Percentiles rank a stretch among this genome's conserved stretches.
Evolutionary conservation across 2,888 invertebrate species (phyloP).

Genomic region (Caenorhabditis wallacei): DNA sequence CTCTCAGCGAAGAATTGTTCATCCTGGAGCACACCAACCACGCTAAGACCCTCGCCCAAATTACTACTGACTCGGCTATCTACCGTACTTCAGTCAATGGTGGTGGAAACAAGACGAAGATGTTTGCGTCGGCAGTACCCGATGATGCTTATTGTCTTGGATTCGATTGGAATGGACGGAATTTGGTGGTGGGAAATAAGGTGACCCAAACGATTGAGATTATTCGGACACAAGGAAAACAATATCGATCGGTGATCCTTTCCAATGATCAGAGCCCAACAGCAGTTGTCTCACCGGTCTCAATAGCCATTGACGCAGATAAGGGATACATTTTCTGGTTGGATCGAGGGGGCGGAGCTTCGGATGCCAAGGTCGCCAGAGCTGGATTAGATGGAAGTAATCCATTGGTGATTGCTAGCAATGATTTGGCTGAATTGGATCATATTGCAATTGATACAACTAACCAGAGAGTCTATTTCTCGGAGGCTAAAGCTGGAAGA

Average conservation of each 20-base stretch:
- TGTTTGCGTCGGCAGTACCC: slow-evolving; percentile 75
- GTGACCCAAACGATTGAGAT: slow-evolving; percentile 92
- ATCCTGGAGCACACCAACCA: slow-evolving; percentile 84
- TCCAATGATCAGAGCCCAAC: slow-evolving; percentile 92
- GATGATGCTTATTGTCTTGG: slow-evolving; percentile 94
- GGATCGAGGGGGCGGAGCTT: slow-evolving; percentile 90
- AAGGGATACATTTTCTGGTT: slow-evolving; percentile 97
- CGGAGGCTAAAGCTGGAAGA: slow-evolving; percentile 85
- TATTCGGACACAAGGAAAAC: slow-evolving; percentile 84
- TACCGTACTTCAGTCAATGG: slow-evolving; percentile 85
- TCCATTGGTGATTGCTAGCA: slow-evolving; percentile 84
- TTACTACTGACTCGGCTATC: slow-evolving; percentile 79
- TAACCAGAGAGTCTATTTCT: slow-evolving; percentile 92
- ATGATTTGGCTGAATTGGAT: slow-evolving; percentile 85
- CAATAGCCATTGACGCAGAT: slow-evolving; percentile 93
- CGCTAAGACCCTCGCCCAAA: slow-evolving; percentile 77
- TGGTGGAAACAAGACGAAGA: slow-evolving; percentile 69
- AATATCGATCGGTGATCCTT: slow-evolving; percentile 91
- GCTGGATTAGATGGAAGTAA: slow-evolving; percentile 95
- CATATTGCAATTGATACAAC: slow-evolving; percentile 90
- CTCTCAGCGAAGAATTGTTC: slow-evolving; percentile 86
- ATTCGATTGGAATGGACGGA: slow-evolving; percentile 97
- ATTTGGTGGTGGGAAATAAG: slow-evolving; percentile 94
- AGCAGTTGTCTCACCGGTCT: slow-evolving; percentile 90
- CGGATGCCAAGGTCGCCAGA: slow-evolving; percentile 86